Evolutionary conservation across 2,888 invertebrate genomes (phyloP), one percentile per base, ranked within the genome.

Genomic region (Andricus curvator): DNA sequence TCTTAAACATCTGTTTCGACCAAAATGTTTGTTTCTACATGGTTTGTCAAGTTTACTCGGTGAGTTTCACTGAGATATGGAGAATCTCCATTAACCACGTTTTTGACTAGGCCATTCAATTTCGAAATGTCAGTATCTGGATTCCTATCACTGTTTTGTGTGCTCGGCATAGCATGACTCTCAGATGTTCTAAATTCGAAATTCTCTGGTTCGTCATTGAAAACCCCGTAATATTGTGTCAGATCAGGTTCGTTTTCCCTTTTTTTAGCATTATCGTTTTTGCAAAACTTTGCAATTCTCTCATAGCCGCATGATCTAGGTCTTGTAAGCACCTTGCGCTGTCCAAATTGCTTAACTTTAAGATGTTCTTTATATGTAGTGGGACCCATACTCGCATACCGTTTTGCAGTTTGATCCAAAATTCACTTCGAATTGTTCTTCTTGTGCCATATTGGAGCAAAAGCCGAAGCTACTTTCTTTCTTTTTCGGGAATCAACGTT

Each of bases 271-370:
- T 51, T 6, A 20, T 20, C 2, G 51, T 51, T n/a, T 51, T n/a
- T 6, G 6, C 51, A 37, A 68, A 68, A 68, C 9, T 68, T 41
- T 68, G 17, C 22, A 44, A 44, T 33, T 68, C 20, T 68, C 15
- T 13, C 20, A 22, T 22, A n/a, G 22, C 15, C 9, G n/a, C 33
- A 22, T 68, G n/a, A 37, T 68, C 68, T 29, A 80, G 20, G 15
- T 64, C 56, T 48, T 64, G n/a, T 25, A 80, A 70, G 29, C 62
- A 68, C 20, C 44, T 2, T 48, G 80, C 37, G 44, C 78, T 80
- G 48, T 80, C 74, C 48, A 80, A 78, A 20, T 62, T 78, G 37
- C 74, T 80, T 9, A 68, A 70, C n/a, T 44, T 60, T 60, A 78
- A 41, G 48, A 80, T 78, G 48, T 80, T 78, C 64, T 80, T 80